phyloP scores from a whole-genome alignment of 23 tunicate genomes.

The Phallusia fumigata region DNA sequence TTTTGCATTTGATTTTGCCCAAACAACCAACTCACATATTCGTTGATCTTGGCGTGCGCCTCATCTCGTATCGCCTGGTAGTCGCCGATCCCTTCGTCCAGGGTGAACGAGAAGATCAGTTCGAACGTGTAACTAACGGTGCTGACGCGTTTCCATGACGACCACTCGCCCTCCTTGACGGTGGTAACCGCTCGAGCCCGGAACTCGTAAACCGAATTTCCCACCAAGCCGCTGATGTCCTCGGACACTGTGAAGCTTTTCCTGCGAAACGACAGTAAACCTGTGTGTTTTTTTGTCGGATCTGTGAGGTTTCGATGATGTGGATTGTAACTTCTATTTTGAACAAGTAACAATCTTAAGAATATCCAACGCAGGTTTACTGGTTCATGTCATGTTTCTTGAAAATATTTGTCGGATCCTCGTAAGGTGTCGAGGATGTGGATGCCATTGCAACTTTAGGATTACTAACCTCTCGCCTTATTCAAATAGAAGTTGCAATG shows the following conservation, averaged over 20 bases:
- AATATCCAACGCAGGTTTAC: too few species aligned
- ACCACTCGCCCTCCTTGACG: conserved; percentile 55
- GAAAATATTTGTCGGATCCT: too few species aligned
- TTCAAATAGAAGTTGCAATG: too few species aligned
- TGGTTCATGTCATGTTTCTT: too few species aligned
- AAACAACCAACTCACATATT: conserved; percentile 24
- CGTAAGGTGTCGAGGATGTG: too few species aligned
- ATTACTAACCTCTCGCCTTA: too few species aligned
- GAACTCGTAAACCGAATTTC: conserved; percentile 42
- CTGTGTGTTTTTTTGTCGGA: too few species aligned
- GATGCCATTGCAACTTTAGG: too few species aligned
- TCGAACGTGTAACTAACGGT: neutral
- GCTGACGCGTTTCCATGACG: conserved; percentile 51
- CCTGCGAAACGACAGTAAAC: neutral
- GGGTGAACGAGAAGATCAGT: conserved; percentile 36
- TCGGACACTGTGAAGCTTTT: neutral
- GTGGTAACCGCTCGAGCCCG: conserved; percentile 69
- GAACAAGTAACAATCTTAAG: too few species aligned
- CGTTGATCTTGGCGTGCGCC: conserved; percentile 29
- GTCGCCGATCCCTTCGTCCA: conserved; percentile 20
- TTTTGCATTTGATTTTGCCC: too few species aligned
- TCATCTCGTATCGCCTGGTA: conserved; percentile 41
- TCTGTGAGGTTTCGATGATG: too few species aligned
- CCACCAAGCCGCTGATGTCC: conserved; percentile 22
- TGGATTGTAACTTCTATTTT: too few species aligned